phyloP scores from a whole-genome alignment of 2,797 vertebrate genomes.

The Iguana delicatissima region DNA sequence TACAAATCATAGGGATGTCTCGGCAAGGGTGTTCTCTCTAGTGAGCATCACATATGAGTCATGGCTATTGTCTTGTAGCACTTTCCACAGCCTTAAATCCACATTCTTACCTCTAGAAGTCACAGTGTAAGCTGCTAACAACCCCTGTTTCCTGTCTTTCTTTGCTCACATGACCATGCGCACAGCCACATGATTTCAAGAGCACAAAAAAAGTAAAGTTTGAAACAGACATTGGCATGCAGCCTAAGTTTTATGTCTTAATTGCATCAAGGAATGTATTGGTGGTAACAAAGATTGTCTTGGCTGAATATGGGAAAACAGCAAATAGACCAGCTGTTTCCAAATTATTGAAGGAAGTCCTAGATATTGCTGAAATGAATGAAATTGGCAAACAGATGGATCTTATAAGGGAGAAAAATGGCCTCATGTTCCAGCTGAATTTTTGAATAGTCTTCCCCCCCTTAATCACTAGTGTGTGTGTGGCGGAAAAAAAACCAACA shows the following conservation, averaged over 20 bases:
- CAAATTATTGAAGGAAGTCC: not conserved
- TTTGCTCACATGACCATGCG: not conserved
- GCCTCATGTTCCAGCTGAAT: not conserved
- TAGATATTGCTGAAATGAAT: not conserved
- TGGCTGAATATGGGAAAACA: not conserved
- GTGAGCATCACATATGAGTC: not conserved
- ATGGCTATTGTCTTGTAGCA: not conserved
- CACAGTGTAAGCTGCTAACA: not conserved
- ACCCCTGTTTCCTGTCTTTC: not conserved
- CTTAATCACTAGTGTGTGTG: not conserved
- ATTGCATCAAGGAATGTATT: not conserved
- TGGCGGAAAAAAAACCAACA: not conserved
- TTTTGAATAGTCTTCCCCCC: not conserved
- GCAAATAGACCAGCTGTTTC: not conserved
- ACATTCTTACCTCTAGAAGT: not conserved
- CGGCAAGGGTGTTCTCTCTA: too few relatives aligned
- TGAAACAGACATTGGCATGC: not conserved
- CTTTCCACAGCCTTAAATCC: not conserved
- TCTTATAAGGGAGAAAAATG: too few relatives aligned
- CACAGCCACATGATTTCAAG: not conserved
- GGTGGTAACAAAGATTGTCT: not conserved
- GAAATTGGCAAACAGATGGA: not conserved
- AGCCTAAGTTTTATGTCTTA: not conserved
- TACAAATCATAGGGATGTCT: too few relatives aligned
- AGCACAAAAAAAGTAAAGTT: not conserved